A percentile compares a stretch with the other conserved stretches of the same genome.
Evolutionary conservation across 2,113 vertebrate species (phyloP).

Genomic region (Rafetus swinhoei): DNA sequence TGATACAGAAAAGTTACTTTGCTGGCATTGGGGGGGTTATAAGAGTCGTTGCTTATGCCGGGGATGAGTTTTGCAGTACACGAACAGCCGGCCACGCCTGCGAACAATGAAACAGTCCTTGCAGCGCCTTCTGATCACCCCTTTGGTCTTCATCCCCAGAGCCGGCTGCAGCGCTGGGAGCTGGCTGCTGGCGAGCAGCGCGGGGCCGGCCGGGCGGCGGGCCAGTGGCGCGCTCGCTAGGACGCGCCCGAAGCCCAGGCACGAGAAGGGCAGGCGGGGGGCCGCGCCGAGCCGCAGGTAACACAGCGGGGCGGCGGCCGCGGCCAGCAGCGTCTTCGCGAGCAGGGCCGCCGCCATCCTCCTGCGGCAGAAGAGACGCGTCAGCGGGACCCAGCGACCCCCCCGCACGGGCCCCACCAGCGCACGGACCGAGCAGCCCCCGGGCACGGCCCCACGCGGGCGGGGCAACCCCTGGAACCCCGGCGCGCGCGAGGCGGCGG

Average conservation of each 20-base stretch:
- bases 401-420: too few species aligned
- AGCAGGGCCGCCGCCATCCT: conserved; percentile 76
- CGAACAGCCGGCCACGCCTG: conserved; percentile 83
- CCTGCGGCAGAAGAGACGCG: background rate
- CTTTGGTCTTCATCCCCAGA: conserved; percentile 89
- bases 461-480: rapidly evolving
- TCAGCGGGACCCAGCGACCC: background rate
- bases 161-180: conserved; percentile 50
- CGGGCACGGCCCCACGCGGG: too few species aligned
- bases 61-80: conserved; percentile 86
- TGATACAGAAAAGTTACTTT: too few species aligned
- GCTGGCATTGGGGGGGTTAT: conserved; percentile 25
- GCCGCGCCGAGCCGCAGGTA: conserved; percentile 1
- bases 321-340: conserved; percentile 58
- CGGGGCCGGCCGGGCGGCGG: conserved; percentile 48
- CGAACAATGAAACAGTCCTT: conserved; percentile 89
- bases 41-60: conserved; percentile 90
- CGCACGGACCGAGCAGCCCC: rapidly evolving
- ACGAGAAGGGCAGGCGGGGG: rapidly evolving
- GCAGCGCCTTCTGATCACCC: conserved; percentile 84
- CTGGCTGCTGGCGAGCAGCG: conserved; percentile 39
- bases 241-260: background rate
- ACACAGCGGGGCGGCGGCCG: conserved; percentile 62
- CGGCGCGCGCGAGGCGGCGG: rapidly evolving
- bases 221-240: background rate